Evolutionary conservation across 92 coral and sea anemone genomes (phyloP), one percentile per base, ranked within the genome.

Genomic region (Paramuricea clavata): DNA sequence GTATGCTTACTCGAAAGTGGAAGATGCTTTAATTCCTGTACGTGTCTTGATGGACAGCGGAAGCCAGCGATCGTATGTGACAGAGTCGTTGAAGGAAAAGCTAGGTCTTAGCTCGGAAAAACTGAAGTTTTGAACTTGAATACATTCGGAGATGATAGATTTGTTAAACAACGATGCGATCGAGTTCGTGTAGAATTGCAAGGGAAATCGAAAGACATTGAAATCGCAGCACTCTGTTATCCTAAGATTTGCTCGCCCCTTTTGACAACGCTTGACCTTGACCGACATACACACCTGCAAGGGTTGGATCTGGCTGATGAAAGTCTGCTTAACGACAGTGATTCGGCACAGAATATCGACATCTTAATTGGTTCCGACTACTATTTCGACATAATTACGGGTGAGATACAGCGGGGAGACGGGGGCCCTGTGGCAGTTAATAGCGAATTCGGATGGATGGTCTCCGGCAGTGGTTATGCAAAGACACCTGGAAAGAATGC

Each of bases 61-160:
- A 28, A 62, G 70, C 35, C 34, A 62, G 35, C 34, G 33, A 6
- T 2, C 70, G 21, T 62, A 62, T 30, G 35, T 62, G 0, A 62
- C 70, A 11, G 21, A 56, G 2, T 25, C 70, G 13, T 23, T 62
- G 34, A 62, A 62, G 35, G 15, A 21, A 5, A 43, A 75, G 42
- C 85, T 88, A 3, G 80, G 85, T 44, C 74, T 82, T 25, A 83
- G 50, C 52, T 70, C 88, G 34, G 70, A 72, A 70, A 88, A 26
- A 31, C 83, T 22, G 83, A 88, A 74, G 73, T 61, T 27, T 59
- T 88, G 56, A 82, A 47, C 52, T 27, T 74, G 64, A 82, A 82
- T 78, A 88, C 73, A 33, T 83, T 88, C 50, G 87, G 88, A 22
- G 43, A 88, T 36, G 39, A 57, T 12, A 60, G 12, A 32, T 61